A percentile compares a stretch with the other conserved stretches of the same genome.
Conservation (phyloP, 2,888 invertebrate species). For the Platynereis dumerilii region DNA sequence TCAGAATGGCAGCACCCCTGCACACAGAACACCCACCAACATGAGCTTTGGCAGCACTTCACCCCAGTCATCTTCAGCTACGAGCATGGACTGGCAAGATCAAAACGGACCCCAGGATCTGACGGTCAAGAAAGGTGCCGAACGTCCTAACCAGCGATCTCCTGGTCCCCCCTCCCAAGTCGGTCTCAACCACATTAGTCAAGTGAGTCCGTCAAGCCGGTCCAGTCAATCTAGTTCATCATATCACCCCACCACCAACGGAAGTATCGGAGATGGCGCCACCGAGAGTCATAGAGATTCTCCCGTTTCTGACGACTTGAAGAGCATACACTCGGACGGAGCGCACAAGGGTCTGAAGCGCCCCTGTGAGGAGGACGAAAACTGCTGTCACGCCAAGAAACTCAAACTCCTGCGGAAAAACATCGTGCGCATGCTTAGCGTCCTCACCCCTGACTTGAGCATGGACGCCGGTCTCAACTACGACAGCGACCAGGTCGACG, state of each 20-base stretch:
- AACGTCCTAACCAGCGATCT: conserved; percentile 8
- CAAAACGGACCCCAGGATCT: conserved; percentile 27
- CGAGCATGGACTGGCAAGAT: background rate
- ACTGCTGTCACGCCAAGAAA: conserved; percentile 52
- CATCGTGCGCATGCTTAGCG: conserved; percentile 60
- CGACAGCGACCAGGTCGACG: conserved; percentile 59
- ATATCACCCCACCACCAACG: too few relatives aligned
- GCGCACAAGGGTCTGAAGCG: background rate
- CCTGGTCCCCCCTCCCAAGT: conserved; percentile 12
- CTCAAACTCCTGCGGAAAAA: conserved; percentile 55
- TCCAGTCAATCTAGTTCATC: too few relatives aligned
- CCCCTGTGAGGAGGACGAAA: conserved; percentile 7
- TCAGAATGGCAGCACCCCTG: conserved; percentile 7
- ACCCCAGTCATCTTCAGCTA: background rate
- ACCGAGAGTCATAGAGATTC: background rate
- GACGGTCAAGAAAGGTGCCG: conserved; percentile 25
- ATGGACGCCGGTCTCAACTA: conserved; percentile 60
- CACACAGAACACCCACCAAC: background rate
- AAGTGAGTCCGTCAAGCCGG: background rate
- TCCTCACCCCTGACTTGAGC: conserved; percentile 60
- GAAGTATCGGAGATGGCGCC: too few relatives aligned
- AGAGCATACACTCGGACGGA: background rate
- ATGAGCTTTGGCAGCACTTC: too few relatives aligned
- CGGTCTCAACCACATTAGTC: background rate
- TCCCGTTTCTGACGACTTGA: background rate